Conservation (phyloP, 2,888 invertebrate species). For the Drosophila conformis region DNA sequence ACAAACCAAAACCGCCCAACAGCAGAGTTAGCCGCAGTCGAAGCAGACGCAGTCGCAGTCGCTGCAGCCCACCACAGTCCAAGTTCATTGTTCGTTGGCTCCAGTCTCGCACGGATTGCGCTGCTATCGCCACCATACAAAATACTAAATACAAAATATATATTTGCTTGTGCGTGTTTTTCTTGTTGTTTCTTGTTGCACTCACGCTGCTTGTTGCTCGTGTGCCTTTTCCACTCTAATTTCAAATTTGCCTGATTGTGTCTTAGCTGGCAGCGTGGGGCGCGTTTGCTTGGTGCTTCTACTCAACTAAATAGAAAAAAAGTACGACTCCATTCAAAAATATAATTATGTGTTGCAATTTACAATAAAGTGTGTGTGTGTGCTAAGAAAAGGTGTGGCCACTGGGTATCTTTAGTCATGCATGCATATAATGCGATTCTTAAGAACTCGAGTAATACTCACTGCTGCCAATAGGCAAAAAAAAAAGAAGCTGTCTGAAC, state of each 20-base stretch:
- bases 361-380: not conserved
- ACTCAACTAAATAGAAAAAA: not conserved
- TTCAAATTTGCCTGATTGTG: slow-evolving; percentile 42
- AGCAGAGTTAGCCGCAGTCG: slow-evolving; percentile 20
- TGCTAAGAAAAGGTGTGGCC: slow-evolving; percentile 1
- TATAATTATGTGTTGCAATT: not conserved
- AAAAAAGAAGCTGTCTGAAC: not conserved
- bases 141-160: slow-evolving; percentile 2
- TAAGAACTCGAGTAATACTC: not conserved
- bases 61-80: slow-evolving; percentile 58
- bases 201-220: slow-evolving; percentile 2
- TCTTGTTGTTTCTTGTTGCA: slow-evolving; percentile 19
- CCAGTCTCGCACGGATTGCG: slow-evolving; percentile 66
- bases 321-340: not conserved
- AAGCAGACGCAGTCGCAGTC: not conserved
- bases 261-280: slow-evolving; percentile 17
- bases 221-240: slow-evolving; percentile 42
- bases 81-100: slow-evolving; percentile 76
- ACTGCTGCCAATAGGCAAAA: not conserved
- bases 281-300: slow-evolving; percentile 24
- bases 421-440: not conserved
- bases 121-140: slow-evolving; percentile 42
- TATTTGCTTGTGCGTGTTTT: slow-evolving; percentile 38
- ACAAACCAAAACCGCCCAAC: slow-evolving; percentile 57
- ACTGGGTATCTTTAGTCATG: not conserved